Percentiles rank a stretch among this genome's conserved stretches.
Evolutionary conservation across 2,113 vertebrate species (phyloP).

Genomic region (Ageneiosus marmoratus): DNA sequence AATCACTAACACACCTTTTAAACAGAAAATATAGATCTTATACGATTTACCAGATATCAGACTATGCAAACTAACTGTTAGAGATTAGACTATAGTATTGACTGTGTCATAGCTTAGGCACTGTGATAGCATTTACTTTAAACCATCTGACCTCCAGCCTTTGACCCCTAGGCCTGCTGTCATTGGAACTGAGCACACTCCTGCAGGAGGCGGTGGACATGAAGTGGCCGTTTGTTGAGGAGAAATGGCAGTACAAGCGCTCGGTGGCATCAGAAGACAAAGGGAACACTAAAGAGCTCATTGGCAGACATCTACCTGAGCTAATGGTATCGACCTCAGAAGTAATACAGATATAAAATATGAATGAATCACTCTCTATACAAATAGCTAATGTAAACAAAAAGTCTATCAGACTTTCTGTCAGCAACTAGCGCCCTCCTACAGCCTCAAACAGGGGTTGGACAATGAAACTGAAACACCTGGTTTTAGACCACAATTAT

Average conservation of each 20-base stretch:
- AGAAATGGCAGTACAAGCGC: slow-evolving; percentile 95
- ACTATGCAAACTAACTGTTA: not conserved
- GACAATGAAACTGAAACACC: too few relatives aligned
- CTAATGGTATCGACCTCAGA: slow-evolving; percentile 79
- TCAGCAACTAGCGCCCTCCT: not conserved
- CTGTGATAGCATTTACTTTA: not conserved
- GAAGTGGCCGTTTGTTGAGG: slow-evolving; percentile 96
- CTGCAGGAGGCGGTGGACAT: slow-evolving; percentile 88
- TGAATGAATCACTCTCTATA: not conserved
- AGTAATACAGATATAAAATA: slow-evolving; percentile 8
- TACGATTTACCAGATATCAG: not conserved
- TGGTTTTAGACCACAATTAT: too few relatives aligned
- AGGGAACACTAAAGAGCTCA: slow-evolving; percentile 86
- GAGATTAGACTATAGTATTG: not conserved
- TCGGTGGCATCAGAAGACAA: slow-evolving; percentile 81
- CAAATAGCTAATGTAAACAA: not conserved
- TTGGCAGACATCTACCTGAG: slow-evolving; percentile 73
- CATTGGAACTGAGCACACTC: slow-evolving; percentile 80
- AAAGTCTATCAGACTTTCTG: not conserved
- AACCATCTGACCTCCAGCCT: slow-evolving; percentile 41
- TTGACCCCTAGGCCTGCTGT: slow-evolving; percentile 76
- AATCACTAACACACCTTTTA: not conserved
- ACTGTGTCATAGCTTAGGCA: not conserved
- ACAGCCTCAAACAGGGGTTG: too few relatives aligned
- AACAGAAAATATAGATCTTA: not conserved